Conservation (phyloP, 1,140 invertebrate genomes). For the Bombus balteatus region DNA sequence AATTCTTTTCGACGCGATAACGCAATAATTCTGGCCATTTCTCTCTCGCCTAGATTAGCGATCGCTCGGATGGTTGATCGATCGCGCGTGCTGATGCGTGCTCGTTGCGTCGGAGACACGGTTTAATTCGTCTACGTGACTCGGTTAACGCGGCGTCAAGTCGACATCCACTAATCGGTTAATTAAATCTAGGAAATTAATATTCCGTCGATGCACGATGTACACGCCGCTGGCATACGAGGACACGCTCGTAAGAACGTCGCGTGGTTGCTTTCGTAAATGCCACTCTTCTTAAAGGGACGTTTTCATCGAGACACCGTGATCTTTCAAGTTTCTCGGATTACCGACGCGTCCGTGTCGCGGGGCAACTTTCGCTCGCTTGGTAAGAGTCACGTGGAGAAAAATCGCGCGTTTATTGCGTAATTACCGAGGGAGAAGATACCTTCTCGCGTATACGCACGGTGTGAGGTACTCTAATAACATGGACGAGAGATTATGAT, state of each 20-base stretch:
- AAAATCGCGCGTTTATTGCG: constrained; percentile 6
- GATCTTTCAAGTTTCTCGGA: neutral
- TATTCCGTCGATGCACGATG: constrained; percentile 70
- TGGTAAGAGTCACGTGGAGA: neutral
- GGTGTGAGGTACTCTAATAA: neutral
- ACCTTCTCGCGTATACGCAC: neutral
- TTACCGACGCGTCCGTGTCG: neutral
- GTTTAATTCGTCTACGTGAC: constrained; percentile 77
- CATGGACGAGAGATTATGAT: neutral
- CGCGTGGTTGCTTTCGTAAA: constrained; percentile 69
- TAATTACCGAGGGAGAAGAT: neutral
- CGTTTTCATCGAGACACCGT: neutral
- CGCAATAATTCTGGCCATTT: neutral
- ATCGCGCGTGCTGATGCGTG: neutral
- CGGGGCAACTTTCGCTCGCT: constrained; percentile 6
- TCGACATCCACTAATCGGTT: constrained; percentile 79
- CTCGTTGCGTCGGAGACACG: constrained; percentile 69
- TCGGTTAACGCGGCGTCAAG: constrained; percentile 69
- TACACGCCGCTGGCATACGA: constrained; percentile 68
- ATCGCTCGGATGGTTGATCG: neutral
- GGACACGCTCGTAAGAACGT: constrained; percentile 71
- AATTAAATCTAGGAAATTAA: constrained; percentile 81
- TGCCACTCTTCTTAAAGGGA: neutral
- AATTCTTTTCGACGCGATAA: neutral
- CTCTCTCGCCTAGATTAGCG: neutral